These are phyloP conservation scores for Jaculus jaculus DNA, from an alignment of 2,113 vertebrate species.

Conservation along the genomic window DNA sequence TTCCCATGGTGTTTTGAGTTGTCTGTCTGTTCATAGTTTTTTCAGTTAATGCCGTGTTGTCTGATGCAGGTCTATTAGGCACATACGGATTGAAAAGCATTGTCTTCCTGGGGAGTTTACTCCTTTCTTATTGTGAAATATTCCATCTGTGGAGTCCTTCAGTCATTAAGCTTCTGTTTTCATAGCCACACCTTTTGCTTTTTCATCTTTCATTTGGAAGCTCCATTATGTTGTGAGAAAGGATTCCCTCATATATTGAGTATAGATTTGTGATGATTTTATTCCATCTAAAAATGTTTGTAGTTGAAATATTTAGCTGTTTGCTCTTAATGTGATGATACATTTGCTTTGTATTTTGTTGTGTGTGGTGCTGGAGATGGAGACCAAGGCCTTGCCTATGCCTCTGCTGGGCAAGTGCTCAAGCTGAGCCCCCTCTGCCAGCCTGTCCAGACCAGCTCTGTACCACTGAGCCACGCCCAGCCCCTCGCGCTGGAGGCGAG, in stretches of 20 bases:
- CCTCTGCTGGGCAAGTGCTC: neutral
- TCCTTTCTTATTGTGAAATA: no score
- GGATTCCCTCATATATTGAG: neutral
- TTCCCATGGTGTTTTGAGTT: neutral
- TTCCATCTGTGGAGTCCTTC: neutral
- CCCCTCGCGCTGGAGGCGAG: neutral
- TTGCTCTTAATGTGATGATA: neutral
- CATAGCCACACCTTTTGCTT: neutral
- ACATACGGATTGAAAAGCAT: no score
- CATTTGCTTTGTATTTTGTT: neutral
- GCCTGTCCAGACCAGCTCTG: no score
- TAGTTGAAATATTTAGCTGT: conserved; percentile 5
- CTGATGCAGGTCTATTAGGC: neutral
- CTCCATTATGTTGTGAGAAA: neutral
- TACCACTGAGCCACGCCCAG: neutral
- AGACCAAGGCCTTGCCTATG: neutral
- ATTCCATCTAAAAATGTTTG: neutral
- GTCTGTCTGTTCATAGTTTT: neutral
- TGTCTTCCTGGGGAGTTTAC: no score
- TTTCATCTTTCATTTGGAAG: neutral
- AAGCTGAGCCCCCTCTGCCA: neutral
- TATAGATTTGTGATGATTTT: conserved; percentile 2
- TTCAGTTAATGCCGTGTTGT: neutral
- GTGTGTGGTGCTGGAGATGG: neutral
- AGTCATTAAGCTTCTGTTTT: neutral